These are phyloP conservation scores for Heliconius aoede DNA, from an alignment of 2,888 invertebrate genomes.

Conservation along the genomic window DNA sequence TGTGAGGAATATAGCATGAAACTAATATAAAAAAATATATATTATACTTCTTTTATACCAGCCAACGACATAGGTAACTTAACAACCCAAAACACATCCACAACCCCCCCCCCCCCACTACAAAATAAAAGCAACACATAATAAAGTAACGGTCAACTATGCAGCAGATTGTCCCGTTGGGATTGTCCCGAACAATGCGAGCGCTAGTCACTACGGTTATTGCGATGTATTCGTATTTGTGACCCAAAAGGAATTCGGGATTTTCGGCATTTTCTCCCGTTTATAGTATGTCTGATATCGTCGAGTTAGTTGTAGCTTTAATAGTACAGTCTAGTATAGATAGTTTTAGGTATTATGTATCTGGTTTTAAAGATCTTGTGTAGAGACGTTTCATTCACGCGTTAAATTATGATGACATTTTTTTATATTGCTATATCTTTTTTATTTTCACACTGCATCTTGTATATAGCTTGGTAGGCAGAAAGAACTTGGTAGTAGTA, in stretches of 20 bases:
- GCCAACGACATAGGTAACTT: no score
- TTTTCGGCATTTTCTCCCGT: slow-evolving; percentile 57
- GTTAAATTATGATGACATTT: no score
- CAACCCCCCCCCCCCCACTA: not conserved
- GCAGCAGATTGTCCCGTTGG: slow-evolving; percentile 74
- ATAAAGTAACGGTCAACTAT: slow-evolving; percentile 63
- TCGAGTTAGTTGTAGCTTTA: slow-evolving; percentile 30
- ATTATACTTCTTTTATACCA: no score
- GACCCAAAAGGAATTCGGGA: slow-evolving; percentile 71
- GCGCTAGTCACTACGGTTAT: slow-evolving; percentile 80
- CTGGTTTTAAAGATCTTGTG: not conserved
- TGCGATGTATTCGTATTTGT: slow-evolving; percentile 75
- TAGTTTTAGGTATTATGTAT: slow-evolving; percentile 15
- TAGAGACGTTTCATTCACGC: not conserved
- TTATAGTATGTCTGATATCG: slow-evolving; percentile 20
- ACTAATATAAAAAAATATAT: no score
- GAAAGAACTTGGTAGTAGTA: no score
- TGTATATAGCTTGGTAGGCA: no score
- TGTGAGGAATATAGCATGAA: no score
- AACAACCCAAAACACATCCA: not conserved
- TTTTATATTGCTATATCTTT: no score
- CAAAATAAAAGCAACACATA: slow-evolving; percentile 48
- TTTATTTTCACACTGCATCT: no score
- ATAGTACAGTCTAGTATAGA: slow-evolving; percentile 4
- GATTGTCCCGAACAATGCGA: slow-evolving; percentile 69